Evolutionary conservation across 37 sponge, comb jelly and placozoan species (phyloP), one percentile per base, ranked within the genome.

Genomic region (Chondrilla cf. caribensis): DNA sequence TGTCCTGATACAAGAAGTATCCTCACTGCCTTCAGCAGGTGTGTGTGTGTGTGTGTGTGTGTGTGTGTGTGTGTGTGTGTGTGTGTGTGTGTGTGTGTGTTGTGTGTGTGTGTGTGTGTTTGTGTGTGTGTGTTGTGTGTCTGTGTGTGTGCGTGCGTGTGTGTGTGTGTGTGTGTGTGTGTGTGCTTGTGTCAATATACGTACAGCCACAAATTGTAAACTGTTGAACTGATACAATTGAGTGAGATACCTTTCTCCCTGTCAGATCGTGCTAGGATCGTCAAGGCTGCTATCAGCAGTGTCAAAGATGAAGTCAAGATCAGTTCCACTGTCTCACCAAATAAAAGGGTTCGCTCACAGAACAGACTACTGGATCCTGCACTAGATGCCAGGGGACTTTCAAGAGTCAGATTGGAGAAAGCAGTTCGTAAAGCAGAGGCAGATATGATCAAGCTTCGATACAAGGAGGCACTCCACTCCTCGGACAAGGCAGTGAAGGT

Each of bases 401-500:
- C n/a, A n/a, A n/a, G n/a, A 59, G 60, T 59, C 25, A n/a, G 26
- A 26, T 59, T 59, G 22, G 60, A 59, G 60, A 59, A 59, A 26
- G 60, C 60, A 28, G 60, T 59, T 6, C 60, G 7, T 25, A 59
- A 59, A 59, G 60, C 60, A 9, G 60, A 59, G 60, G 9, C 60
- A 59, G 6, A 59, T n/a, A n/a, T 59, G 9, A 59, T 59, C 25
- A 59, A 59, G 7, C 7, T 59, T 2, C 60, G 26, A n/a, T 59
- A 59, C 60, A 59, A 59, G 60, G 60, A 59, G 22, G 22, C 60
- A 3, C 60, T 59, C 9, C 60, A 59, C 7, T 59, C 60, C 22
- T 59, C 60, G 26, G 60, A 59, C 60, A 59, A 59, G 60, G 25
- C 22, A 6, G 87, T 44, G 54, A 79, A 60, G 54, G 90, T 87